Percentiles rank a stretch among this genome's conserved stretches.
These are phyloP conservation scores for Porites lobata DNA, from an alignment of 92 coral and sea anemone genomes.

Conservation along the genomic window DNA sequence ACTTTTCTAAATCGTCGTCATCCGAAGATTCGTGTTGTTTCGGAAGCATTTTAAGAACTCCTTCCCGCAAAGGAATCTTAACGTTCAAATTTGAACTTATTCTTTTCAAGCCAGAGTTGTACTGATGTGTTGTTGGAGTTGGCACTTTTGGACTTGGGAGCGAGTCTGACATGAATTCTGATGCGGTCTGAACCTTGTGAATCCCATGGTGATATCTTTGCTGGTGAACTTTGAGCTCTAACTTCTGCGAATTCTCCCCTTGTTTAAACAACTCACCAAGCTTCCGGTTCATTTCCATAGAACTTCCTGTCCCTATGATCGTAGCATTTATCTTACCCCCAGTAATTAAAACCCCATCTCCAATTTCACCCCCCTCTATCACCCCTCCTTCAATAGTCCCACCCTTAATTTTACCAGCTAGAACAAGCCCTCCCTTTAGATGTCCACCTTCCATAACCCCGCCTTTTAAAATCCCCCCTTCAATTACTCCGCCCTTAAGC, in stretches of 20 bases:
- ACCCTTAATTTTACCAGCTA: slow-evolving; percentile 96
- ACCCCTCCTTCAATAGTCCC: slow-evolving; percentile 95
- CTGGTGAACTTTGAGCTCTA: slow-evolving; percentile 31
- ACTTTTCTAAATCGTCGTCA: slow-evolving; percentile 34
- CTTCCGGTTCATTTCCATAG: slow-evolving; percentile 28
- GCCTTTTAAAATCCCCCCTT: slow-evolving; percentile 95
- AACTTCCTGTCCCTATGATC: slow-evolving; percentile 57
- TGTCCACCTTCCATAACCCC: slow-evolving; percentile 97
- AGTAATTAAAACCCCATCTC: slow-evolving; percentile 93
- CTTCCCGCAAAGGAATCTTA: slow-evolving; percentile 31
- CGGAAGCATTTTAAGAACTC: slow-evolving; percentile 40
- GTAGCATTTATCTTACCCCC: slow-evolving; percentile 91
- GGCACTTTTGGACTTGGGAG: neutral
- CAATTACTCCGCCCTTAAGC: slow-evolving; percentile 86
- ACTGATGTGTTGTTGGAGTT: neutral
- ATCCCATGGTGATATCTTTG: slow-evolving; percentile 26
- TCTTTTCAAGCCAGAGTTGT: neutral
- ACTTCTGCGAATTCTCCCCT: slow-evolving; percentile 40
- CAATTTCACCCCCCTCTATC: slow-evolving; percentile 97
- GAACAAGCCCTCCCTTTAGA: slow-evolving; percentile 92
- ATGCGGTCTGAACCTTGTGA: neutral
- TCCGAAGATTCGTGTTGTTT: slow-evolving; percentile 20
- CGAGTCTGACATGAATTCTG: slow-evolving; percentile 19
- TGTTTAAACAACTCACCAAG: slow-evolving; percentile 44
- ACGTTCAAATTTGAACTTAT: slow-evolving; percentile 8